These are phyloP conservation scores for Phainopepla nitens DNA, from an alignment of 2,113 vertebrate species.

Conservation along the genomic window DNA sequence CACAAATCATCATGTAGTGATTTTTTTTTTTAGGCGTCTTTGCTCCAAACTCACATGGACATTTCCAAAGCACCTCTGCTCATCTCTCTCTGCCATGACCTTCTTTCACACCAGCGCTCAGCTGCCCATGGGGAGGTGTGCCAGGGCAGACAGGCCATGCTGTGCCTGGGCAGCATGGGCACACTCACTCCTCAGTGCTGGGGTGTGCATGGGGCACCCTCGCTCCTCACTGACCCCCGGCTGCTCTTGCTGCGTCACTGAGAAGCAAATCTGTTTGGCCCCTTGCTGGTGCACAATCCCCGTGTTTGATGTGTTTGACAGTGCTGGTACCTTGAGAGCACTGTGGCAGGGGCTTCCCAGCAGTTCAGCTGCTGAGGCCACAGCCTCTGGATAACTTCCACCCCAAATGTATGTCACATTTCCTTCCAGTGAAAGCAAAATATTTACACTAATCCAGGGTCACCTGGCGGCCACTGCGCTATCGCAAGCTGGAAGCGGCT, in stretches of 20 bases:
- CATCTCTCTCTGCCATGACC: too few species aligned
- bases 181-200: neutral
- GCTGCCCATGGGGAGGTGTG: neutral
- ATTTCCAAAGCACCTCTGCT: neutral
- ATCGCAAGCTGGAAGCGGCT: slow-evolving; percentile 35
- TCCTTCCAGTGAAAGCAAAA: slow-evolving; percentile 62
- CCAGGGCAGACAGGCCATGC: neutral
- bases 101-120: neutral
- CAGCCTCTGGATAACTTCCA: slow-evolving; percentile 64
- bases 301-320: neutral
- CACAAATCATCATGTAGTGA: neutral
- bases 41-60: neutral
- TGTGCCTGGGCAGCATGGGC: rapidly evolving
- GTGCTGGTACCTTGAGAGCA: neutral
- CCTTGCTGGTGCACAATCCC: rapidly evolving
- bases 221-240: neutral
- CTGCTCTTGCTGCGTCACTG: neutral
- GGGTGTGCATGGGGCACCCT: neutral
- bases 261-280: neutral
- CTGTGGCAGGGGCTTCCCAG: neutral
- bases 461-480: slow-evolving; percentile 14
- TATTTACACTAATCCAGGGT: slow-evolving; percentile 65
- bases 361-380: neutral
- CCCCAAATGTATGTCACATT: slow-evolving; percentile 55
- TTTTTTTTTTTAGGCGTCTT: neutral